Evolutionary conservation across 1,140 invertebrate species (phyloP).

Genomic region (Paralvinella palmiformis): DNA sequence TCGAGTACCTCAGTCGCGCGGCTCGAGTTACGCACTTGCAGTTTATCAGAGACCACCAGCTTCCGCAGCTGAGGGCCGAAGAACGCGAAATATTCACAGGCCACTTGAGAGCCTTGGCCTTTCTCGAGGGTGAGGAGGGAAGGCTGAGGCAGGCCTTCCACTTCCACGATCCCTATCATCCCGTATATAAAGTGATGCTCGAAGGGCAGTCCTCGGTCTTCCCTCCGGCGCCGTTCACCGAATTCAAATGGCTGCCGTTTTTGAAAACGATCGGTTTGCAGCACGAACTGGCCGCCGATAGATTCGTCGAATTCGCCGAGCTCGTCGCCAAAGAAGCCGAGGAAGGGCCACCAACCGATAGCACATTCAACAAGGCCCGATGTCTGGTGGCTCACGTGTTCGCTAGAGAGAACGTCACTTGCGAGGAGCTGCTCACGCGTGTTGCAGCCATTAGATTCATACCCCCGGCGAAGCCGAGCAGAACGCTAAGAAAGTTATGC

Average conservation of each 20-base stretch:
- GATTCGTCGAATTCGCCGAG: conserved; percentile 13
- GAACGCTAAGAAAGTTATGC: neutral
- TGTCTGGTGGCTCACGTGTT: conserved; percentile 16
- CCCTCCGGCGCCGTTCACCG: conserved; percentile 14
- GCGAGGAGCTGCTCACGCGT: conserved; percentile 6
- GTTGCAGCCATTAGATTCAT: conserved; percentile 14
- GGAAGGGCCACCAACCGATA: neutral
- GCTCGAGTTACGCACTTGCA: conserved; percentile 11
- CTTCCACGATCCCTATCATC: conserved; percentile 17
- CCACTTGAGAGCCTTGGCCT: conserved; percentile 10
- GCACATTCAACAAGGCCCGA: conserved; percentile 15
- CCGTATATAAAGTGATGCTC: conserved; percentile 15
- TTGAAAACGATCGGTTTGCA: conserved; percentile 15
- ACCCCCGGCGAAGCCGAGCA: conserved; percentile 8
- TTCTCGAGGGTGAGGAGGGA: conserved; percentile 1
- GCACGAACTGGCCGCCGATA: conserved; percentile 1
- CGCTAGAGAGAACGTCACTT: neutral
- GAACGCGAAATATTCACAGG: conserved; percentile 7
- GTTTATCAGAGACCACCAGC: conserved; percentile 10
- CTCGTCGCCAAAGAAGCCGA: conserved; percentile 13
- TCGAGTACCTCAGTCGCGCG: conserved; percentile 11
- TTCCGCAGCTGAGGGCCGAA: conserved; percentile 3
- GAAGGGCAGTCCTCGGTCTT: neutral
- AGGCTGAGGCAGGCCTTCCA: conserved; percentile 4
- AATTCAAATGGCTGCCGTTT: conserved; percentile 19